These are phyloP conservation scores for Passer domesticus DNA, from an alignment of 2,113 vertebrate genomes.

Conservation along the genomic window DNA sequence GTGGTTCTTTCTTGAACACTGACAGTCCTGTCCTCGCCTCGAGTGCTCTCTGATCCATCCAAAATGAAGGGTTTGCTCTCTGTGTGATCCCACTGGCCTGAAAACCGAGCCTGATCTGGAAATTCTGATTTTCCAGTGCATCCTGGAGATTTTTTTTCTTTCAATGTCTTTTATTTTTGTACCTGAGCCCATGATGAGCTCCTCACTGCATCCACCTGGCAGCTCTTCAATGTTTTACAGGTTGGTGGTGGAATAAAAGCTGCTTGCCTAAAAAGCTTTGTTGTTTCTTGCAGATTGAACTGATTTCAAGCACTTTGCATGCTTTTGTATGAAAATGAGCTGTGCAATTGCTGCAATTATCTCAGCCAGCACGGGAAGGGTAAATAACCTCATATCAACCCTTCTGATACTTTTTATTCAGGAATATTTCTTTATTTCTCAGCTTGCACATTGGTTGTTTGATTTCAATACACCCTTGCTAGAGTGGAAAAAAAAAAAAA, in stretches of 20 bases:
- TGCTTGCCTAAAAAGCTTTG: neutral
- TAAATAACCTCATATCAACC: neutral
- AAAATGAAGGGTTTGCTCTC: neutral
- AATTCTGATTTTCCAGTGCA: neutral
- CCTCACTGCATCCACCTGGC: neutral
- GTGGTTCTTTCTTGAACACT: neutral
- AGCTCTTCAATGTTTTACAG: neutral
- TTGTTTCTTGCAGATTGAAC: neutral
- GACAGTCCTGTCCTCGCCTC: neutral
- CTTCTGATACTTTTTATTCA: neutral
- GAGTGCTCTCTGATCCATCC: neutral
- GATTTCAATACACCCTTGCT: neutral
- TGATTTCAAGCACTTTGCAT: neutral
- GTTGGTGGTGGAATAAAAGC: neutral
- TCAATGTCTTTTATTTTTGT: neutral
- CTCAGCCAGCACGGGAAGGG: neutral
- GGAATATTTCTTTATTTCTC: neutral
- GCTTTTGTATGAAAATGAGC: neutral
- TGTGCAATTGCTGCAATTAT: neutral
- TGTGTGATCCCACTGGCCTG: neutral
- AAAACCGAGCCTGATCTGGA: neutral
- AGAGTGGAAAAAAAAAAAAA: neutral
- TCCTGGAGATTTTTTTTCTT: neutral
- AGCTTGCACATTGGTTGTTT: fast-evolving
- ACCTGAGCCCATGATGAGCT: neutral